Percentiles rank a stretch among this genome's conserved stretches.
phyloP scores from a whole-genome alignment of 2,113 vertebrate genomes.

The Thamnaconus septentrionalis region DNA sequence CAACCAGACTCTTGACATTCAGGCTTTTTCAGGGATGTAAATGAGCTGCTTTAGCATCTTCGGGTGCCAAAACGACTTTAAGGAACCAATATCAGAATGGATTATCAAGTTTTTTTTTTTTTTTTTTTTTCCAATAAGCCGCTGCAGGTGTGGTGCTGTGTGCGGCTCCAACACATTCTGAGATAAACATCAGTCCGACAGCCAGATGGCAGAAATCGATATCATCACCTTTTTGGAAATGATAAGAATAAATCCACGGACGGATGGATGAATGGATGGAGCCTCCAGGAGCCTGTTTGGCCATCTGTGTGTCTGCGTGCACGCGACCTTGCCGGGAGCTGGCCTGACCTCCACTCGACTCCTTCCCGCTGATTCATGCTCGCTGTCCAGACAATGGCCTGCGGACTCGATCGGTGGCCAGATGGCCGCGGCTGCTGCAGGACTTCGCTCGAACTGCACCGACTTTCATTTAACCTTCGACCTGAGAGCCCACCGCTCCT shows the following conservation, averaged over 20 bases:
- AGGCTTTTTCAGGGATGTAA: too few relatives aligned
- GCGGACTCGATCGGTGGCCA: slow-evolving; percentile 36
- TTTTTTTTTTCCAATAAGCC: too few relatives aligned
- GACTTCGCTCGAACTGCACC: slow-evolving; percentile 8
- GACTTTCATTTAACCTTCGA: slow-evolving; percentile 41
- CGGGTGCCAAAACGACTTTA: too few relatives aligned
- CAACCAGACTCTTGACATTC: too few relatives aligned
- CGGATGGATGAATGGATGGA: slow-evolving; percentile 49
- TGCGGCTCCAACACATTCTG: not conserved
- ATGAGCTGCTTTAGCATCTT: too few relatives aligned
- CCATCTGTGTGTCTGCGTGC: slow-evolving; percentile 20
- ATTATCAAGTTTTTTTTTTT: too few relatives aligned
- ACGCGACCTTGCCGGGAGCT: slow-evolving; percentile 52
- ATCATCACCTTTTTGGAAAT: slow-evolving; percentile 55
- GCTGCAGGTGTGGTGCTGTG: slow-evolving; percentile 28
- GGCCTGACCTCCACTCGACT: slow-evolving; percentile 31
- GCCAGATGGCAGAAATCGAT: slow-evolving; percentile 50
- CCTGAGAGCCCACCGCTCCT: not conserved
- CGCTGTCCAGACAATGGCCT: slow-evolving; percentile 39
- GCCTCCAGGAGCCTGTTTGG: slow-evolving; percentile 33
- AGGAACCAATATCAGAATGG: too few relatives aligned
- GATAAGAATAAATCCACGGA: slow-evolving; percentile 62
- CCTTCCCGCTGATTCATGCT: slow-evolving; percentile 55
- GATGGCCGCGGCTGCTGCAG: slow-evolving; percentile 38
- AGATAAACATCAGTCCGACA: slow-evolving; percentile 55